Base-by-base conservation (phyloP, 2,888 invertebrate genomes). In the Dendrolimus pini region DNA sequence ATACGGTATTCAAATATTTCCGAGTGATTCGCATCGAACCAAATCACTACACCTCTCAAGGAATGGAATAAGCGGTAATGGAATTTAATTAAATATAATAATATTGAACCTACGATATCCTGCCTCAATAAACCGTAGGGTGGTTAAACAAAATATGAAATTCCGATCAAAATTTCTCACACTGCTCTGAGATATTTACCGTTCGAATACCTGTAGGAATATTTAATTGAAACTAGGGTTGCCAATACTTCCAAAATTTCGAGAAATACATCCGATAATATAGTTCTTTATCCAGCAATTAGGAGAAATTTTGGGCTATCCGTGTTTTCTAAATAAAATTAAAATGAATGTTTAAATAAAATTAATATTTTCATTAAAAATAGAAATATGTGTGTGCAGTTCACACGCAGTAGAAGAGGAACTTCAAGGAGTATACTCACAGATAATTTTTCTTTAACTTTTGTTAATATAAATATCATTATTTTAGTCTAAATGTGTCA, bases 71-170 rank as follows among this genome's bases (percentile, higher is more conserved):
- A 61, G 54, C 61, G 60, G 65, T 64, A 66, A 69, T 59, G 72
- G 77, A 79, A 80, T 82, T 77, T 78, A 73, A 79, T 80, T 75
- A 75, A 76, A 72, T 71, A 71, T 66, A 69, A 75, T 73, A 65
- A 72, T 69, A 63, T 67, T 71, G 66, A 70, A 66, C 66, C 64
- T 62, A 62, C 63, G 63, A 68, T 75, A 71, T 68, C 69, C 55
- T 58, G 57, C 52, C 55, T 56, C 59, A 61, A 18, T 58, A 54
- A 60, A 56, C 59, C 58, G 57, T 59, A 62, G 58, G 68, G 61
- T 61, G 64, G 66, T 65, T 67, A 67, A 61, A 65, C 66, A 67
- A 74, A 79, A 77, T 78, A 77, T 76, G 69, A 74, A 76, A 79
- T 77, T 77, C 72, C 69, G 59, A 61, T 59, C 60, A 55, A 13